phyloP scores from a whole-genome alignment of 2,888 invertebrate species.

The Muschampia plurimacula region DNA sequence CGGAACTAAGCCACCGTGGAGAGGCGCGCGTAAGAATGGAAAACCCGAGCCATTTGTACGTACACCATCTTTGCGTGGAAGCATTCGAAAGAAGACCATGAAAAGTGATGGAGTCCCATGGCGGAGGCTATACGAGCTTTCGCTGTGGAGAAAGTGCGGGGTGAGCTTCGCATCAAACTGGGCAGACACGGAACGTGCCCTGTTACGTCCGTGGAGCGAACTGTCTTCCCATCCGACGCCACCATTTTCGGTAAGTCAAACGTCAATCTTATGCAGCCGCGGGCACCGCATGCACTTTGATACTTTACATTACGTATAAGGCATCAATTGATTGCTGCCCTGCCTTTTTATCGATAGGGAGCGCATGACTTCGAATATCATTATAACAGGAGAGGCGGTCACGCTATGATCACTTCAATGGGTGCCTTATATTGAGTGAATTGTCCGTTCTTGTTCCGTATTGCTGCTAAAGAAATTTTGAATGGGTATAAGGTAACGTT shows the following conservation, averaged over 20 bases:
- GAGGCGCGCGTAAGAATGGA: slow-evolving; percentile 70
- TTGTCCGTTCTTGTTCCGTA: slow-evolving; percentile 46
- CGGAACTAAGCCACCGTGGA: slow-evolving; percentile 79
- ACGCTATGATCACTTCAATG: slow-evolving; percentile 52
- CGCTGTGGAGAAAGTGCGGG: slow-evolving; percentile 83
- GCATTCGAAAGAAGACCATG: slow-evolving; percentile 71
- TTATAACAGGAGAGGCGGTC: slow-evolving; percentile 55
- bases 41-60: slow-evolving; percentile 71
- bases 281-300: slow-evolving; percentile 62
- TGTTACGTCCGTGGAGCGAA: slow-evolving; percentile 74
- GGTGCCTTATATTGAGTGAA: slow-evolving; percentile 49
- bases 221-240: slow-evolving; percentile 68
- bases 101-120: slow-evolving; percentile 79
- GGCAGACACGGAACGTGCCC: slow-evolving; percentile 73
- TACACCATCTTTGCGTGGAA: slow-evolving; percentile 73
- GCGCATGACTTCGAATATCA: slow-evolving; percentile 57
- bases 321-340: slow-evolving; percentile 62
- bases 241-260: slow-evolving; percentile 71
- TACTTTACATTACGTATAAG: slow-evolving; percentile 69
- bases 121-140: slow-evolving; percentile 84
- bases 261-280: slow-evolving; percentile 59
- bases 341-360: slow-evolving; percentile 53
- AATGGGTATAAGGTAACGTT: neutral
- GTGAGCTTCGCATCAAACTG: slow-evolving; percentile 76
- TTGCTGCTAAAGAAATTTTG: slow-evolving; percentile 13